Base-by-base conservation (phyloP, 2,113 vertebrate species). In the Callipepla squamata region DNA sequence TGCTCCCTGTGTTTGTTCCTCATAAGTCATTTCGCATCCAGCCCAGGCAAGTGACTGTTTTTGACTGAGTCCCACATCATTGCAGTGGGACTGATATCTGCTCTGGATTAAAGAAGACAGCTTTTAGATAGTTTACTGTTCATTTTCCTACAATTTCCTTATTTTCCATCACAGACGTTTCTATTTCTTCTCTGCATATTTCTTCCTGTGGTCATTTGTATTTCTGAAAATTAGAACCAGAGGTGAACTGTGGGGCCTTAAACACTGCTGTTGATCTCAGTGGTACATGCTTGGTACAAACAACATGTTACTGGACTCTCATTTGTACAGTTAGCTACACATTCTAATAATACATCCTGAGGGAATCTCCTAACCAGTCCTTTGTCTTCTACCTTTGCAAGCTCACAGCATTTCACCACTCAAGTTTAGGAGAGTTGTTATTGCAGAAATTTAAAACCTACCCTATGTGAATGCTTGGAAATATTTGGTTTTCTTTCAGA, bases 281-380 rank as follows among this genome's bases (percentile, higher is more conserved):
- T 44, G 63, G 51, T 53, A 63, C n/a, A 23, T 0, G 0, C 38
- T 9, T 34, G 21, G 32, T 23, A 45, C 25, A 78, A 83, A 40
- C 6, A 13, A 14, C 20, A 38, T 7, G 6, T 6, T 32, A 48
- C 25, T 32, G 47, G 38, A 67, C 47, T 8, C 12, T 26, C 25
- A 13, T 30, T 62, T n/a, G 20, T 67, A 58, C 28, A 70, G 1
- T 2, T 9, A 87, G 9, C 13, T 53, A 53, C 14, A 6, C 15
- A 28, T 17, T 53, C 26, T 30, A 53, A 28, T 51, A 20, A 19
- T 13, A 42, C 4, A 1, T 58, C 32, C 45, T 17, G 9, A 53
- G 13, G 14, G 13, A 58, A 59, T 63, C 11, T 68, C 47, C 38
- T 50, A 30, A 74, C 7, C 9, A 9, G 2, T 70, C n/a, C 28